Conservation (phyloP, 2,797 vertebrate genomes). For the Phataginus tetradactyla region DNA sequence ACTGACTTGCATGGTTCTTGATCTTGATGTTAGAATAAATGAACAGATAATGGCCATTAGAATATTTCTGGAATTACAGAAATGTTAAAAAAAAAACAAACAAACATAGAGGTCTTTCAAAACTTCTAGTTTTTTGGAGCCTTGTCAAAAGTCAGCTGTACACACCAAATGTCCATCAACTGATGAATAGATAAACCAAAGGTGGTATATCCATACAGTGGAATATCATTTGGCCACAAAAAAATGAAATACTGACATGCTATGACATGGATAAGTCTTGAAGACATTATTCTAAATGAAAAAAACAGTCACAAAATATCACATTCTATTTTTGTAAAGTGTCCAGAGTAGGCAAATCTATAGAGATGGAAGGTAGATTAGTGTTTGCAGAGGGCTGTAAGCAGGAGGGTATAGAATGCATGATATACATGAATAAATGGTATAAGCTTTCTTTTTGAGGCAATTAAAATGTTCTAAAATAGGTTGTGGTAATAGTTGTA, state of each 20-base stretch:
- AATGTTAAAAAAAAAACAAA: not conserved
- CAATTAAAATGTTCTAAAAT: not conserved
- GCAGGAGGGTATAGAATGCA: not conserved
- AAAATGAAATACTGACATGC: not conserved
- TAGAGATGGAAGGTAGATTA: not conserved
- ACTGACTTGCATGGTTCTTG: not conserved
- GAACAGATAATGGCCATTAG: not conserved
- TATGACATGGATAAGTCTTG: not conserved
- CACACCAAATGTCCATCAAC: not conserved
- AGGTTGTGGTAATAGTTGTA: not conserved
- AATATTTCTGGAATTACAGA: not conserved
- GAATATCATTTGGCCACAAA: not conserved
- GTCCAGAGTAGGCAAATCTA: not conserved
- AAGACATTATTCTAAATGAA: not conserved
- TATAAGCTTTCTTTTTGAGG: not conserved
- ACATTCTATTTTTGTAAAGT: not conserved
- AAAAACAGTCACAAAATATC: not conserved
- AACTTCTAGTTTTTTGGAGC: not conserved
- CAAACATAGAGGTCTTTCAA: not conserved
- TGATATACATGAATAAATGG: not conserved
- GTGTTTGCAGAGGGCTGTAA: not conserved
- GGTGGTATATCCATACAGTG: not conserved
- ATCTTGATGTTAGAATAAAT: not conserved
- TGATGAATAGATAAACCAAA: not conserved
- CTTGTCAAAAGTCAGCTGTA: not conserved